These are phyloP conservation scores for Poecilobothrus nobilitatus DNA, from an alignment of 2,888 invertebrate species.

Conservation along the genomic window DNA sequence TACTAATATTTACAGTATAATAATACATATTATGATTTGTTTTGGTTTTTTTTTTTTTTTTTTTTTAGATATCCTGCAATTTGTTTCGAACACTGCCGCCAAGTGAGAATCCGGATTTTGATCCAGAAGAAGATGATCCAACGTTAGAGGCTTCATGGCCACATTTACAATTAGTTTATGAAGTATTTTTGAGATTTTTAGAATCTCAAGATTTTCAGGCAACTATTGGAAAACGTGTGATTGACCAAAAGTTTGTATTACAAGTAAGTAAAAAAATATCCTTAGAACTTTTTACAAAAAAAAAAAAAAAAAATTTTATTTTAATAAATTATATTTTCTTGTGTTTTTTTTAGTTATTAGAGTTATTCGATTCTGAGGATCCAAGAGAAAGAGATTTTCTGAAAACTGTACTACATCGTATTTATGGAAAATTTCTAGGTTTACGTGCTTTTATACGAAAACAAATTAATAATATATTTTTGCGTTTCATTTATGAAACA, in stretches of 20 bases:
- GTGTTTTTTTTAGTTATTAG: conserved; percentile 65
- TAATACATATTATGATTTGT: too few relatives aligned
- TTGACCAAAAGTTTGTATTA: conserved; percentile 91
- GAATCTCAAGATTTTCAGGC: conserved; percentile 93
- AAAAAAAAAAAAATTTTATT: background rate
- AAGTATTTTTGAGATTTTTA: conserved; percentile 68
- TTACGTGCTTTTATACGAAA: conserved; percentile 93
- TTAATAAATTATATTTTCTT: conserved; percentile 10
- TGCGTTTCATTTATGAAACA: conserved; percentile 96
- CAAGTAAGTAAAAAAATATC: conserved; percentile 51
- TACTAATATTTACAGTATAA: too few relatives aligned
- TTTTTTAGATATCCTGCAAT: conserved; percentile 68
- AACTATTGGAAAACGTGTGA: conserved; percentile 81
- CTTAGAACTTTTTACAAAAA: background rate
- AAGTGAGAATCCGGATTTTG: conserved; percentile 79
- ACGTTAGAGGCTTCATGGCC: conserved; percentile 93
- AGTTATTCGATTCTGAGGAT: conserved; percentile 95
- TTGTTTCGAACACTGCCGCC: conserved; percentile 84
- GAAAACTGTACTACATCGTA: conserved; percentile 95
- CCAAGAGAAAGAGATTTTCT: conserved; percentile 93
- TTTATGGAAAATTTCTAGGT: conserved; percentile 95
- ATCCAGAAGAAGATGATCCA: conserved; percentile 93
- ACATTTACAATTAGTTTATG: conserved; percentile 75
- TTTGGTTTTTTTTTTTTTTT: conserved; percentile 25
- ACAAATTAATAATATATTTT: conserved; percentile 95